Base-by-base conservation (phyloP, 2,888 invertebrate genomes). In the Yponomeuta sedellus region DNA sequence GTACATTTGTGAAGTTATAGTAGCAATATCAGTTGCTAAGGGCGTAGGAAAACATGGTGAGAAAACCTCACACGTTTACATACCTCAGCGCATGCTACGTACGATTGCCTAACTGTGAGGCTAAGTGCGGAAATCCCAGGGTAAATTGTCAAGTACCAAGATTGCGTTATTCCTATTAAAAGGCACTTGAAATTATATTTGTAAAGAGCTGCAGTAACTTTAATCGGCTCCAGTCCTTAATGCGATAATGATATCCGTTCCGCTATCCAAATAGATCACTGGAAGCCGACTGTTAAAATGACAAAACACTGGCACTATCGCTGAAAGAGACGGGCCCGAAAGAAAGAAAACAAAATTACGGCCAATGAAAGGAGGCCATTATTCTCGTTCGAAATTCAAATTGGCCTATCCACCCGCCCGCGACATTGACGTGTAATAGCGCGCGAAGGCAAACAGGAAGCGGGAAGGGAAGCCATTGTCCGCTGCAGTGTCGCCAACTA, bases 371-470 rank as follows among this genome's bases (percentile, higher is more conserved):
- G 79, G 81, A 77, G 78, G 81, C 86, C 80, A 88, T 86, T 87
- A 81, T 85, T 79, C 78, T 74, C 78, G 82, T 85, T 80, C 85
- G 75, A 83, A 88, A 88, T 90, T 89, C 84, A 88, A 89, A 90
- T 90, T 88, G 88, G 87, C 89, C 87, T 82, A 52, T 86, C 81
- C 80, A 78, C 79, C 82, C 80, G 79, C 79, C 44, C 44, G 44
- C 77, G 78, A 83, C 83, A 88, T 88, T 89, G 84, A 85, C 87
- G 90, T 88, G 88, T 87, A 91, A 91, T 89, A 89, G 90, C 88
- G 89, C 90, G 90, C 89, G 88, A 90, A 86, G 77, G 87, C 85
- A 90, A 89, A 89, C 90, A 90, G 90, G 90, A 90, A 90, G 83
- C 81, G 84, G 82, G 83, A 79, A 80, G 85, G 82, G 81, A 73